Evolutionary conservation across 2,113 vertebrate species (phyloP), one percentile per base, ranked within the genome.

Genomic region (Trinectes maculatus): DNA sequence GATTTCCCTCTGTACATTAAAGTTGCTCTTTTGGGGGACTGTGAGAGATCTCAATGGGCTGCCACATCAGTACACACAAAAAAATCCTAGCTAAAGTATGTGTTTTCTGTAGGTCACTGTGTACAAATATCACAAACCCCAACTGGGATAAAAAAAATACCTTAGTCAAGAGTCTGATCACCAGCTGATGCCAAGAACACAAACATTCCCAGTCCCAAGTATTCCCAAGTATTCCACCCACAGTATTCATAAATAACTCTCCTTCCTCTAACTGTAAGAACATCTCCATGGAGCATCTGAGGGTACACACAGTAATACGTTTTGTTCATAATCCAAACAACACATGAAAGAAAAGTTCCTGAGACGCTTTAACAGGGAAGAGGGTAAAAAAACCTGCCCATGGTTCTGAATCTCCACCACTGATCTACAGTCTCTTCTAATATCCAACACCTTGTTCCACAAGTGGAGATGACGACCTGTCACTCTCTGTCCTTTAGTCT

Each of bases 381-480:
- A 61, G 22, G 1, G 19, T 40, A 15, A 15, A 49, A n/a, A 48
- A 62, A 60, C 46, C 40, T 61, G 28, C 54, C 70, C 4, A 36
- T 36, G 63, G 67, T 56, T 81, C 69, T 59, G 60, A 58, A 49
- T 42, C 54, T 60, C 51, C 24, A 70, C 65, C 66, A 55, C 29
- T 24, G 28, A 26, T 59, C 29, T 48, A 1, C 19, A 33, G 53
- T 58, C 24, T 46, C 24, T 55, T 24, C 26, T n/a, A n/a, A n/a
- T n/a, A n/a, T n/a, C n/a, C n/a, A n/a, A n/a, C 18, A 75, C 69
- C 47, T 49, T 69, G 73, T 36, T 43, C 36, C 6, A 10, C 22
- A 70, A 40, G 70, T 5, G 7, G 72, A 69, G 79, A 70, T 74
- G 71, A 62, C 82, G 51, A 47, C 68, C 81, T n/a, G 58, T 65